A percentile compares a stretch with the other conserved stretches of the same genome.
Conservation (phyloP, 2,888 invertebrate species). For the Caenorhabditis drosophilae region DNA sequence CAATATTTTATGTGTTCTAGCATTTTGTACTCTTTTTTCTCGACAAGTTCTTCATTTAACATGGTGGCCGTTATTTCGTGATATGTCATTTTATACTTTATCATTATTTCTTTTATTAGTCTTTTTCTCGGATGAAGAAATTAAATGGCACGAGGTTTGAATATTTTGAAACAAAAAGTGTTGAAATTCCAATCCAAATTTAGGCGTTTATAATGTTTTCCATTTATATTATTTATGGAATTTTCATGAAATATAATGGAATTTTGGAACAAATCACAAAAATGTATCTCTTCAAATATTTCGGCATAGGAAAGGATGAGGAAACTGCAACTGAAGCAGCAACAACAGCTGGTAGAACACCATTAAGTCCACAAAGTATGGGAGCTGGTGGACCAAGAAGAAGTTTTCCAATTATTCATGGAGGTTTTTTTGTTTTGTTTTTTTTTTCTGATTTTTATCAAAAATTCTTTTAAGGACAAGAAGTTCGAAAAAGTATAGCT, state of each 20-base stretch:
- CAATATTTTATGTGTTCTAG: slow-evolving; percentile 66
- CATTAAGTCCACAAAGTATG: slow-evolving; percentile 16
- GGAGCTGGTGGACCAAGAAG: slow-evolving; percentile 35
- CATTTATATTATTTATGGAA: slow-evolving; percentile 63
- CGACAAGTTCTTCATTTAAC: slow-evolving; percentile 58
- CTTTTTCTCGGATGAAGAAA: slow-evolving; percentile 58
- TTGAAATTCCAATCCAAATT: background rate
- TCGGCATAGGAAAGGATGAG: slow-evolving; percentile 32
- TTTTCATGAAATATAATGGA: slow-evolving; percentile 67
- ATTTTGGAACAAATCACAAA: slow-evolving; percentile 54
- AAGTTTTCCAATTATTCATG: slow-evolving; percentile 44
- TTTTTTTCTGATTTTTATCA: background rate
- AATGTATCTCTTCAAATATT: slow-evolving; percentile 21
- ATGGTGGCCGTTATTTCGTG: slow-evolving; percentile 66
- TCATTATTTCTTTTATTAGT: slow-evolving; percentile 55
- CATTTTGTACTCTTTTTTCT: slow-evolving; percentile 65
- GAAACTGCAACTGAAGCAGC: slow-evolving; percentile 5
- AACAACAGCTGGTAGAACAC: slow-evolving; percentile 11
- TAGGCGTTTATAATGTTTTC: slow-evolving; percentile 55
- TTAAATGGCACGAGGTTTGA: slow-evolving; percentile 55
- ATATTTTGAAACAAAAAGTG: background rate
- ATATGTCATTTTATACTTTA: slow-evolving; percentile 62
- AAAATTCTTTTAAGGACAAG: slow-evolving; percentile 19
- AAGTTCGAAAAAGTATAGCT: slow-evolving; percentile 45
- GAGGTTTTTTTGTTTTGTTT: slow-evolving; percentile 5